A percentile compares a stretch with the other conserved stretches of the same genome.
phyloP scores from a whole-genome alignment of 2,113 vertebrate genomes.

The Odontesthes bonariensis region DNA sequence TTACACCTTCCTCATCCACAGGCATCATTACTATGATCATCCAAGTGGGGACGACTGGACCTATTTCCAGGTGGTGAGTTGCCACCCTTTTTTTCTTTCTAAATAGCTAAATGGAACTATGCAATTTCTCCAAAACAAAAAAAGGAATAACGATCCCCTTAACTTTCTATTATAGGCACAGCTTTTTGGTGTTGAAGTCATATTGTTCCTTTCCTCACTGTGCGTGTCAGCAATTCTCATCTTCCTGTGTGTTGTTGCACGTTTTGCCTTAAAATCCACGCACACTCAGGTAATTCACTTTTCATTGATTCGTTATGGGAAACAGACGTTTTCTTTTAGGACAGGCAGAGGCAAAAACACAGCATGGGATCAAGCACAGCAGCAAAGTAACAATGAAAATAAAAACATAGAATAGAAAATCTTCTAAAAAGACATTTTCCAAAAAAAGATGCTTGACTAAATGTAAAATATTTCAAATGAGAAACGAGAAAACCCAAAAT shows the following conservation, averaged over 20 bases:
- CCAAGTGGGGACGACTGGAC: too few species aligned
- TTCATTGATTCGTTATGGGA: background rate
- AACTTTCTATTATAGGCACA: background rate
- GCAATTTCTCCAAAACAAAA: background rate
- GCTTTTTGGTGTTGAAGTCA: background rate
- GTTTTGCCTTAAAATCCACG: conserved; percentile 69
- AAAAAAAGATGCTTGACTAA: too few species aligned
- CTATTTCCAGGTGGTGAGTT: conserved; percentile 18
- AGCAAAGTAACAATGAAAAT: too few species aligned
- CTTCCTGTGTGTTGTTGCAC: conserved; percentile 55
- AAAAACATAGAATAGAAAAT: too few species aligned
- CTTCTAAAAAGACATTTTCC: too few species aligned
- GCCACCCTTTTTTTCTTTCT: background rate
- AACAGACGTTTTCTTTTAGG: too few species aligned
- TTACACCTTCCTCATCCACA: too few species aligned
- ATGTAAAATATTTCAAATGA: too few species aligned
- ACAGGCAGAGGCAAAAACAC: background rate
- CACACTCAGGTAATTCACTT: conserved; percentile 57
- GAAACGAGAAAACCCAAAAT: too few species aligned
- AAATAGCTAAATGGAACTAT: background rate
- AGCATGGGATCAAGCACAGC: too few species aligned
- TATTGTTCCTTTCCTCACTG: conserved; percentile 48
- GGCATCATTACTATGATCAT: too few species aligned
- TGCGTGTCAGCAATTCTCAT: conserved; percentile 64
- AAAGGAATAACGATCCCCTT: background rate